Conservation (phyloP, 1,140 invertebrate genomes). For the Hormaphis cornu region DNA sequence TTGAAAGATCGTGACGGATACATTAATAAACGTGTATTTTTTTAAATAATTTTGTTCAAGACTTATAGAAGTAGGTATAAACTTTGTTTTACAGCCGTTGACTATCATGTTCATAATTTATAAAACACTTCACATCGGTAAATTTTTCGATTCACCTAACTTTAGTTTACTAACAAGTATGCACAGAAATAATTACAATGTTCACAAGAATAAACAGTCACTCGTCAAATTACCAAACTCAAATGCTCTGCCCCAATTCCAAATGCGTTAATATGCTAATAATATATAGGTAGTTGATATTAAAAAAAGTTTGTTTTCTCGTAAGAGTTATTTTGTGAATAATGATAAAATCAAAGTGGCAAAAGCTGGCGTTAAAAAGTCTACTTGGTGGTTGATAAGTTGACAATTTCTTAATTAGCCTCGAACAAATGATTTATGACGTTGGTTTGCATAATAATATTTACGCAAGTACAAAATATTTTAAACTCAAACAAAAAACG, state of each 20-base stretch:
- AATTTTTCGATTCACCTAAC: too few relatives aligned
- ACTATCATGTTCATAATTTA: too few relatives aligned
- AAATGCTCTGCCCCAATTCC: not conserved
- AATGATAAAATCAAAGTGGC: constrained; percentile 3
- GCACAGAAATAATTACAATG: not conserved
- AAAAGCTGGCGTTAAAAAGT: not conserved
- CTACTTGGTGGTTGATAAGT: constrained; percentile 13
- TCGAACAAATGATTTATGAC: constrained; percentile 24
- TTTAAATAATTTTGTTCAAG: too few relatives aligned
- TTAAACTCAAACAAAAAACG: not conserved
- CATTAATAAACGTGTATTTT: too few relatives aligned
- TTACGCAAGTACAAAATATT: not conserved
- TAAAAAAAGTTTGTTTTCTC: constrained; percentile 1
- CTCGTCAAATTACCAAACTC: not conserved
- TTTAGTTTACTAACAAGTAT: too few relatives aligned
- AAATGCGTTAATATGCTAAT: not conserved
- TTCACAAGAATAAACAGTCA: not conserved
- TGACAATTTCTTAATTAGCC: constrained; percentile 25
- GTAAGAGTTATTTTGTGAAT: not conserved
- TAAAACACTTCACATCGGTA: too few relatives aligned
- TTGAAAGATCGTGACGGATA: too few relatives aligned
- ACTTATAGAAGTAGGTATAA: too few relatives aligned
- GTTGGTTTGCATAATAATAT: not conserved
- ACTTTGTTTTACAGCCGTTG: too few relatives aligned
- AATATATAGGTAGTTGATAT: too few relatives aligned